phyloP scores from a whole-genome alignment of 1,140 invertebrate species.

The Rhysida immarginata region DNA sequence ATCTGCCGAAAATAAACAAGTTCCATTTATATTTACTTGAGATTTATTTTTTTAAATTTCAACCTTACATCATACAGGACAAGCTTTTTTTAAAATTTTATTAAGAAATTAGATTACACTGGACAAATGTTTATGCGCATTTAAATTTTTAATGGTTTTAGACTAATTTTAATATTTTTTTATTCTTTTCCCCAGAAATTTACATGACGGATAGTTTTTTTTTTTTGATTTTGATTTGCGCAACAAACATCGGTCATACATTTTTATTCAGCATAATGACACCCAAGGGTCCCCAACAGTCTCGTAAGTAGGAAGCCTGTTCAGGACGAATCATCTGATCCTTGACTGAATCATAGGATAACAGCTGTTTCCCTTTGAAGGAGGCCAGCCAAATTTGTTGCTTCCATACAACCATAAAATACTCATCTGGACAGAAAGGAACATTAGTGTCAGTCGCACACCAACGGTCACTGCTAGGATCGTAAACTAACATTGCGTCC shows the following conservation, averaged over 20 bases:
- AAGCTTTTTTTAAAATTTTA: no score
- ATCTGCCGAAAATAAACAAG: no score
- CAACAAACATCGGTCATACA: not conserved
- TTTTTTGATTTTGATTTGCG: no score
- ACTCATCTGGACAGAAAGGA: slow-evolving; percentile 5
- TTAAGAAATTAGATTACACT: no score
- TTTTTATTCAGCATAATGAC: slow-evolving; percentile 5
- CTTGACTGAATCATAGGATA: slow-evolving; percentile 5
- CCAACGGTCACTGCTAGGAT: slow-evolving; percentile 6
- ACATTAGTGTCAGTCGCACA: slow-evolving; percentile 7
- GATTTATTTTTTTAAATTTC: no score
- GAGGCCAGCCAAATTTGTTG: slow-evolving; percentile 5
- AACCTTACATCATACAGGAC: no score
- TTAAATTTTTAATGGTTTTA: no score
- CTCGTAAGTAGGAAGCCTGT: not conserved
- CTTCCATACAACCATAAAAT: slow-evolving; percentile 8
- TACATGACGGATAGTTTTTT: no score
- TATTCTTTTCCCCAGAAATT: no score
- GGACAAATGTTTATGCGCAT: no score
- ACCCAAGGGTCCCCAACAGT: slow-evolving; percentile 3
- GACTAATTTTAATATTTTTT: no score
- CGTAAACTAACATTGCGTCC: slow-evolving; percentile 5
- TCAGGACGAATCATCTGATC: slow-evolving; percentile 7
- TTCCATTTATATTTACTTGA: no score
- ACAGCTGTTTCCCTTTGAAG: slow-evolving; percentile 4